These are phyloP conservation scores for Rynchops niger DNA, from an alignment of 2,113 vertebrate species.

Conservation along the genomic window DNA sequence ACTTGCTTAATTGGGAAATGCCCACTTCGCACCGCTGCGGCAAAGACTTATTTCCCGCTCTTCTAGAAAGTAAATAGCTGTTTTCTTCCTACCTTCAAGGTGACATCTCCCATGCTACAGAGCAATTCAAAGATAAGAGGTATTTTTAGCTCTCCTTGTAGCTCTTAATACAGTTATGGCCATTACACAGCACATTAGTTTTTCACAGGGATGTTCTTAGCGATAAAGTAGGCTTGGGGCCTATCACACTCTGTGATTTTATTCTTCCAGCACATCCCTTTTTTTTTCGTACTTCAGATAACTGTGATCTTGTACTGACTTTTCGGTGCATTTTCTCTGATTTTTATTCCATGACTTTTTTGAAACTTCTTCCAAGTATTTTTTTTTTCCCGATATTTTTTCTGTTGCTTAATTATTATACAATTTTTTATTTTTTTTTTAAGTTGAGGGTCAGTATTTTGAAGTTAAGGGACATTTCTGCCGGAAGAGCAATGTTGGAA, in stretches of 20 bases:
- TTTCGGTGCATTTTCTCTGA: neutral
- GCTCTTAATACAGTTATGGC: conserved; percentile 14
- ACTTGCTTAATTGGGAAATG: neutral
- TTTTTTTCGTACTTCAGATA: neutral
- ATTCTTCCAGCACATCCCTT: neutral
- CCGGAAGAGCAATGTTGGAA: neutral
- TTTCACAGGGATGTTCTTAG: conserved; percentile 33
- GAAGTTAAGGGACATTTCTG: neutral
- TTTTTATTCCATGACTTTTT: neutral
- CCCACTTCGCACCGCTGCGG: neutral
- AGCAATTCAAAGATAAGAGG: conserved; percentile 14
- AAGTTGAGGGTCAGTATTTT: neutral
- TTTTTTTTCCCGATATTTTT: neutral
- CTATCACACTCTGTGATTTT: conserved; percentile 50
- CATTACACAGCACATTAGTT: conserved; percentile 69
- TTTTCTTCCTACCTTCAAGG: conserved; percentile 54
- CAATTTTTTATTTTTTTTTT: too few relatives aligned
- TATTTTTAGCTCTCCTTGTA: conserved; percentile 59
- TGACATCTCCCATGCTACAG: conserved; percentile 41
- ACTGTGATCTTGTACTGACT: neutral
- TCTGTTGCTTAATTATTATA: neutral
- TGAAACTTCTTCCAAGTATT: neutral
- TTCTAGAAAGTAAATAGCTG: conserved; percentile 26
- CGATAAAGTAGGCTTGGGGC: conserved; percentile 18
- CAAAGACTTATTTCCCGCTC: neutral